Percentiles rank a stretch among this genome's conserved stretches.
phyloP scores from a whole-genome alignment of 2,113 vertebrate genomes.

The Genyomyrus donnyi region DNA sequence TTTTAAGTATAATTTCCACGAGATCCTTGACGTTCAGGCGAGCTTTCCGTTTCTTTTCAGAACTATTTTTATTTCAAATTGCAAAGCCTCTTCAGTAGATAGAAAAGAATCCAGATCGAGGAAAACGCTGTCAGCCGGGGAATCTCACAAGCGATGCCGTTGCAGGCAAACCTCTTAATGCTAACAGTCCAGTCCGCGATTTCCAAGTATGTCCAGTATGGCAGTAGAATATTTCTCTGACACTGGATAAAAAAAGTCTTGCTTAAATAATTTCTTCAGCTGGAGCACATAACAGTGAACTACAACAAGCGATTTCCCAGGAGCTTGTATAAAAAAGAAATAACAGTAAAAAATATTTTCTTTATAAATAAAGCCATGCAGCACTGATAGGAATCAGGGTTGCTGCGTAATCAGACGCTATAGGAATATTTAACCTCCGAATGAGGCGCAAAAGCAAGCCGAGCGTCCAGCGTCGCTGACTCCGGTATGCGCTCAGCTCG shows the following conservation, averaged over 20 bases:
- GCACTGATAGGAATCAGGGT: background rate
- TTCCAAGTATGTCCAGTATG: slow-evolving; percentile 12
- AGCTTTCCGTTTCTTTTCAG: slow-evolving; percentile 6
- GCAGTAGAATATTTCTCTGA: slow-evolving; percentile 7
- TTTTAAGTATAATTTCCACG: slow-evolving; percentile 14
- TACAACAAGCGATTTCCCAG: background rate
- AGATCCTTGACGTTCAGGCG: background rate
- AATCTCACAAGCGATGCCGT: slow-evolving; percentile 5
- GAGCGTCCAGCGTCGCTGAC: background rate
- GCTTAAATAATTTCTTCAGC: slow-evolving; percentile 19
- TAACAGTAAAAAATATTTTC: background rate
- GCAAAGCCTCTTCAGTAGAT: background rate
- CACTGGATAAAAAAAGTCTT: slow-evolving; percentile 16
- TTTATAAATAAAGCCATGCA: background rate
- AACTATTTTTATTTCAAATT: slow-evolving; percentile 15
- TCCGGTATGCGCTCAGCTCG: slow-evolving; percentile 20
- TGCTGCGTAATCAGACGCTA: slow-evolving; percentile 6
- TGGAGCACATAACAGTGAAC: background rate
- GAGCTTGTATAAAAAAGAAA: slow-evolving; percentile 4
- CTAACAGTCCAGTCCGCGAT: slow-evolving; percentile 11
- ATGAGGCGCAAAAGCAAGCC: slow-evolving; percentile 10
- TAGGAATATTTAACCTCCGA: background rate
- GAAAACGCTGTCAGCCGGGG: background rate
- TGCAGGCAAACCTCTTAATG: background rate
- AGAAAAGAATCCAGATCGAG: slow-evolving; percentile 19